Conservation (phyloP, 2,888 invertebrate genomes). For the Eupithecia centaureata region DNA sequence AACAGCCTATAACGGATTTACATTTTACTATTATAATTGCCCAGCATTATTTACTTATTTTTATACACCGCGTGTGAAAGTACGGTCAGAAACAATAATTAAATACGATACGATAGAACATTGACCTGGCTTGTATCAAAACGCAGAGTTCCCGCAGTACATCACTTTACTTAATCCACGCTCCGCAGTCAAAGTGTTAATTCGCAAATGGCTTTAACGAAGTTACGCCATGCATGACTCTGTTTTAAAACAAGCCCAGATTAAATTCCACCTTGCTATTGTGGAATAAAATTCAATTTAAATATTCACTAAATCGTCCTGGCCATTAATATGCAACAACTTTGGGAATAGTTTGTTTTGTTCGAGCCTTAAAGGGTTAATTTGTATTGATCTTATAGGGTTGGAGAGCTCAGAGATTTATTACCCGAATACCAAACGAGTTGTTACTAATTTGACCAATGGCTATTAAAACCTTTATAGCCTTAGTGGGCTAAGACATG, state of each 20-base stretch:
- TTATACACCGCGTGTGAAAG: no score
- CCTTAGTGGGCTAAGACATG: no score
- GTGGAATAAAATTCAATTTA: constrained; percentile 58
- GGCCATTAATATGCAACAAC: constrained; percentile 35
- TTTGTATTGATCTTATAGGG: background rate
- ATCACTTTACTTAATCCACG: background rate
- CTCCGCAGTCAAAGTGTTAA: background rate
- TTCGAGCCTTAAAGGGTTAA: background rate
- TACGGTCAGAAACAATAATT: background rate
- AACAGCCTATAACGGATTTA: no score
- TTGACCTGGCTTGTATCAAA: background rate
- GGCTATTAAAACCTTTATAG: no score
- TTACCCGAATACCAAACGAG: no score
- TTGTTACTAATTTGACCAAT: no score
- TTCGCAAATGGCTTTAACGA: background rate
- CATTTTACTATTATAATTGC: no score
- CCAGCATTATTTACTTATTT: no score
- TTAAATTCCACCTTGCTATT: constrained; percentile 64
- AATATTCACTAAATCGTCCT: constrained; percentile 52
- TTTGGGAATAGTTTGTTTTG: constrained; percentile 26
- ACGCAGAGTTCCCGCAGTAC: background rate
- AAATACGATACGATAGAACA: background rate
- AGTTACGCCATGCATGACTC: constrained; percentile 26
- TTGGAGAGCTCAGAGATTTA: no score
- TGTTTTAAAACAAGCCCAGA: constrained; percentile 41